These are phyloP conservation scores for Brachionus koreanus DNA, from an alignment of 1,140 invertebrate genomes.

Conservation along the genomic window DNA sequence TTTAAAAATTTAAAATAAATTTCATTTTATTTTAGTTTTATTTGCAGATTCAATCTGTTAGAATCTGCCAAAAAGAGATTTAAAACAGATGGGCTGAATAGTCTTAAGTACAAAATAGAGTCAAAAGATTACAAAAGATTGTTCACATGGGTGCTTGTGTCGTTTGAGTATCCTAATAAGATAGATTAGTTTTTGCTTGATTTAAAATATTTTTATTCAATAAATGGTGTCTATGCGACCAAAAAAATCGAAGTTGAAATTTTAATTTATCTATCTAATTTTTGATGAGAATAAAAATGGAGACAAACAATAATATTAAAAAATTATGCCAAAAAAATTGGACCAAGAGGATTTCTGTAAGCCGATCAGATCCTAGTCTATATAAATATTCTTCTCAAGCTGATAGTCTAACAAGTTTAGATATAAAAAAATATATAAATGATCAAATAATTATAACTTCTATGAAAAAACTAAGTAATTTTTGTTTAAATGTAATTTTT, in stretches of 20 bases:
- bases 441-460: neutral
- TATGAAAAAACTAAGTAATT: constrained; percentile 25
- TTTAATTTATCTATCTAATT: neutral
- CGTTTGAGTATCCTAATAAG: neutral
- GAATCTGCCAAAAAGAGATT: constrained; percentile 7
- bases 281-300: neutral
- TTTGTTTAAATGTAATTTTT: neutral
- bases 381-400: neutral
- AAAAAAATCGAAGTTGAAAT: neutral
- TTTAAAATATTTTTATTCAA: neutral
- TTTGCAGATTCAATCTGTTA: constrained; percentile 16
- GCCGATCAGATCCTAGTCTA: neutral
- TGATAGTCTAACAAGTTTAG: neutral
- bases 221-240: neutral
- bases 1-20: neutral
- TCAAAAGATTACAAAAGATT: neutral
- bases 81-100: constrained; percentile 17
- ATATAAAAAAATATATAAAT: constrained; percentile 25
- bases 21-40: neutral
- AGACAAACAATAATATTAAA: neutral
- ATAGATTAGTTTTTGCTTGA: neutral
- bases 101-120: constrained; percentile 15
- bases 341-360: neutral
- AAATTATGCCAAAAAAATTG: neutral
- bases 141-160: constrained; percentile 20